Base-by-base conservation (phyloP, 2,797 vertebrate species). In the Tiaroga cobitis region DNA sequence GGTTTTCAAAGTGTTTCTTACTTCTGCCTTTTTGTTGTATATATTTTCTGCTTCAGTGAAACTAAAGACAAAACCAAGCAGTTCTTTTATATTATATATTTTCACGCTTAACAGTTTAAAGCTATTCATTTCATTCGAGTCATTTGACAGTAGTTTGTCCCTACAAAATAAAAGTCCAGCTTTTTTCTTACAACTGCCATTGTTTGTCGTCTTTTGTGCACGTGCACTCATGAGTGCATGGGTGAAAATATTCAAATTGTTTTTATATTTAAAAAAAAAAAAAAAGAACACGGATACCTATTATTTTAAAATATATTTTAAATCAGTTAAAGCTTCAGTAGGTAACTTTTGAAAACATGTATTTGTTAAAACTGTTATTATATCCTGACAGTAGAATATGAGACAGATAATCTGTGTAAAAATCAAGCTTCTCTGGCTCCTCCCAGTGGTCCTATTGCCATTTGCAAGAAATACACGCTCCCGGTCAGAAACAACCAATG, bases 61-160 rank as follows among this genome's bases (percentile, higher is more conserved):
- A 96, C 96, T 94, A 94, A 94, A 94, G 94, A 95, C 93, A 84
- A 88, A 95, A 97, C 94, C 90, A 93, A 95, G 95, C 94, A 92
- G 94, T 95, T 97, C 95, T 96, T 97, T 97, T 97, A 72, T 85
- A 85, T 85, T 97, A 96, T 96, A 96, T 93, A 93, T 94, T 94
- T 93, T 94, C 95, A 95, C 95, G 95, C 94, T 95, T 95, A 91
- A 93, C 94, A 95, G 95, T 95, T 96, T 92, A 94, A 95, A 95
- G 95, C 95, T 94, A 93, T 96, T 96, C 95, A 95, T 97, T 96
- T 97, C 96, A 97, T 97, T 93, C 90, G 95, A 95, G 96, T 96
- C 96, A 96, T 97, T 96, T 97, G 96, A 97, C 96, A 95, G 95
- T 95, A 91, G 93, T 94, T 96, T 96, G 96, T 97, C 96, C 96